Evolutionary conservation across 2,888 invertebrate genomes (phyloP).

Genomic region (Maniola hyperantus): DNA sequence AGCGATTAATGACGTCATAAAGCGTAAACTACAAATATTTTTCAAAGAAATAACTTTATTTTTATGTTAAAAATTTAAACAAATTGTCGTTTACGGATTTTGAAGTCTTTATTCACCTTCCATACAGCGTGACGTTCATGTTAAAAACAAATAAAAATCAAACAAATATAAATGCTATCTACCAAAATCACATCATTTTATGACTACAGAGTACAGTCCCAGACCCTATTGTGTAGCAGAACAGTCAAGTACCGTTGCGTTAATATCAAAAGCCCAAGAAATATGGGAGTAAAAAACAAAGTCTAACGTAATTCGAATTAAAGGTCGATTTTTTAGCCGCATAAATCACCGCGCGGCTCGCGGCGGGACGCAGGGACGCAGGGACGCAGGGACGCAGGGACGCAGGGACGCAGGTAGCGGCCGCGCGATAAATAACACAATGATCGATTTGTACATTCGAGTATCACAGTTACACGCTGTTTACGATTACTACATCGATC

Average conservation of each 20-base stretch:
- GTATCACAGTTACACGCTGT: constrained; percentile 31
- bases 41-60: too few species aligned
- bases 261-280: constrained; percentile 12
- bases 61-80: too few species aligned
- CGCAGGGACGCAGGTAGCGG: constrained; percentile 40
- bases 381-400: constrained; percentile 36
- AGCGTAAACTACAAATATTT: too few species aligned
- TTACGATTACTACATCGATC: constrained; percentile 27
- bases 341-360: constrained; percentile 36
- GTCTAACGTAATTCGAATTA: constrained; percentile 36
- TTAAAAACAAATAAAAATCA: too few species aligned
- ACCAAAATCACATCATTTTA: too few species aligned
- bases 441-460: constrained; percentile 33
- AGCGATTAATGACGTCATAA: too few species aligned
- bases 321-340: constrained; percentile 39
- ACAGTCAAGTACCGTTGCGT: constrained; percentile 14
- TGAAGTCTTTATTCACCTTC: too few species aligned
- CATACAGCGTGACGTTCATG: too few species aligned
- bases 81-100: too few species aligned
- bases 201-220: too few species aligned
- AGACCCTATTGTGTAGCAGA: too few species aligned
- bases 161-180: too few species aligned
- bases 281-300: constrained; percentile 35
- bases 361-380: constrained; percentile 26
- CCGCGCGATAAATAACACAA: constrained; percentile 36